phyloP scores from a whole-genome alignment of 2,797 vertebrate species.

The Tachyglossus aculeatus region DNA sequence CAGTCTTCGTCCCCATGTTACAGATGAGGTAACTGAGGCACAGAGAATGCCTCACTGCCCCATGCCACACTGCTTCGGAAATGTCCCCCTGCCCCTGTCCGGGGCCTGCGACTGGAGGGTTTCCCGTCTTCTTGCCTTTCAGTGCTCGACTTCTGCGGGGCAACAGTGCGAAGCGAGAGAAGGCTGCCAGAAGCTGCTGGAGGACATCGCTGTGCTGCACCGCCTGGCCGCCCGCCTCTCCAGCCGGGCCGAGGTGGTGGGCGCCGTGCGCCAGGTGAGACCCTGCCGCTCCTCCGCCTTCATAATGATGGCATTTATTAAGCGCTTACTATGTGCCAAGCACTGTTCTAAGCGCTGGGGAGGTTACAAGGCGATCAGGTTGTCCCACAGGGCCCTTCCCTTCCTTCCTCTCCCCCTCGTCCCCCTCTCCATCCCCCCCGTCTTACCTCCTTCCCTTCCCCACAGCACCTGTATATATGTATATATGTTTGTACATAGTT shows the following conservation, averaged over 20 bases:
- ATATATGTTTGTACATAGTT: too few relatives aligned
- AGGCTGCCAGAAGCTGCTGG: conserved; percentile 88
- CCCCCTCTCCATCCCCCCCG: too few relatives aligned
- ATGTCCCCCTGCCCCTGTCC: background rate
- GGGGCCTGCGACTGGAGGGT: background rate
- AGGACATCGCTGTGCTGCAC: conserved; percentile 87
- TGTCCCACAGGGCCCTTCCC: too few relatives aligned
- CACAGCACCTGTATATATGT: too few relatives aligned
- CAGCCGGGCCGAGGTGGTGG: conserved; percentile 93
- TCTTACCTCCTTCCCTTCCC: too few relatives aligned
- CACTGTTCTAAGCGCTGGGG: too few relatives aligned
- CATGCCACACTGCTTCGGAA: background rate
- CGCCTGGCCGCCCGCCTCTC: conserved; percentile 91
- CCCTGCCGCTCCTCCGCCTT: background rate
- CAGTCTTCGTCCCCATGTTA: too few relatives aligned
- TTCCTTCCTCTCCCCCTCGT: too few relatives aligned
- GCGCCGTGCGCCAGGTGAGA: conserved; percentile 92
- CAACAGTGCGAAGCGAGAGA: conserved; percentile 93
- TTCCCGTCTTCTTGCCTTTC: conserved; percentile 26
- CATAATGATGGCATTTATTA: too few relatives aligned
- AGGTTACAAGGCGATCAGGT: too few relatives aligned
- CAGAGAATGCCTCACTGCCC: background rate
- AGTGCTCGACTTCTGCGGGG: conserved; percentile 90
- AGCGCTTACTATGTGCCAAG: too few relatives aligned
- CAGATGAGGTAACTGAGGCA: background rate